Percentiles rank a stretch among this genome's conserved stretches.
Conservation (phyloP, 2,797 vertebrate species). For the Rhinogobio ventralis region DNA sequence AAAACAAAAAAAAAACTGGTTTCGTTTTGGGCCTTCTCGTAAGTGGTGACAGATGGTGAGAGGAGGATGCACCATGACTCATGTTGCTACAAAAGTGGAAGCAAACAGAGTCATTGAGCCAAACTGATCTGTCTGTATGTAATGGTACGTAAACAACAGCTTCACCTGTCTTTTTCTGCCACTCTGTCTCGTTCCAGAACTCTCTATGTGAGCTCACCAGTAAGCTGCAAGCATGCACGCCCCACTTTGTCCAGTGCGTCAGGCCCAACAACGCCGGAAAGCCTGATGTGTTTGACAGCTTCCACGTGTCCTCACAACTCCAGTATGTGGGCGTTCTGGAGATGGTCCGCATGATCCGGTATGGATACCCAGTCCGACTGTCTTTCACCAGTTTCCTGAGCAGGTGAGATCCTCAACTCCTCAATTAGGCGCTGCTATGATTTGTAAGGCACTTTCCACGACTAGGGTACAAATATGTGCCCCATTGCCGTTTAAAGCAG, state of each 20-base stretch:
- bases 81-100: slow-evolving; percentile 34
- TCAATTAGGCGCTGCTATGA: background rate
- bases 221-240: slow-evolving; percentile 85
- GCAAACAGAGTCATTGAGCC: slow-evolving; percentile 40
- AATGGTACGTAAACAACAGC: slow-evolving; percentile 21
- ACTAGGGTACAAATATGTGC: background rate
- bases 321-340: slow-evolving; percentile 92
- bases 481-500: background rate
- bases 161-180: background rate
- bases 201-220: slow-evolving; percentile 86
- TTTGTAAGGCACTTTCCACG: background rate
- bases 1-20: background rate
- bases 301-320: slow-evolving; percentile 91
- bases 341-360: slow-evolving; percentile 92
- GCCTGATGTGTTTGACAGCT: slow-evolving; percentile 87
- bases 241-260: slow-evolving; percentile 91
- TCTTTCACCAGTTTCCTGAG: slow-evolving; percentile 88
- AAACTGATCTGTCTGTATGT: slow-evolving; percentile 8
- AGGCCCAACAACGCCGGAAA: slow-evolving; percentile 84
- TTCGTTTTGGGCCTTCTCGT: background rate
- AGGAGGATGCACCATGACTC: slow-evolving; percentile 44
- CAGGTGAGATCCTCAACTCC: slow-evolving; percentile 78
- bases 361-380: slow-evolving; percentile 90
- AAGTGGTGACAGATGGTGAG: slow-evolving; percentile 21
- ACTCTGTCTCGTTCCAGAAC: slow-evolving; percentile 75